phyloP scores from a whole-genome alignment of 1,140 invertebrate genomes.

The Tetramorium parvispinum region DNA sequence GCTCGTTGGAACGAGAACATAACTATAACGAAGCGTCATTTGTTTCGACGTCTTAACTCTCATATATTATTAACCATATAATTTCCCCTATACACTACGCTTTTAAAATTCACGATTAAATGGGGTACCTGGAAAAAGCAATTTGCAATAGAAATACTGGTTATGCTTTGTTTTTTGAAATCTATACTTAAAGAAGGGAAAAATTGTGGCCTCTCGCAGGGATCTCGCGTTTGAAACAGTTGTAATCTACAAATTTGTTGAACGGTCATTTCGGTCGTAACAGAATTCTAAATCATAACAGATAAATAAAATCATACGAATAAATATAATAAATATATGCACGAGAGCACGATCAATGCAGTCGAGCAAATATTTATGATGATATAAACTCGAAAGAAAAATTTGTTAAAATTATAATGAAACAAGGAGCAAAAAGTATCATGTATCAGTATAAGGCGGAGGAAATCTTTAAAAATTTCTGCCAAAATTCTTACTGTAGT shows the following conservation, averaged over 20 bases:
- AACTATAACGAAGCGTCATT: neutral
- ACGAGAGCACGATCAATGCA: neutral
- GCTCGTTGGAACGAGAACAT: constrained; percentile 29
- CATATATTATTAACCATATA: constrained; percentile 25
- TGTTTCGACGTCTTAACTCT: neutral
- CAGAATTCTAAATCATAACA: constrained; percentile 9
- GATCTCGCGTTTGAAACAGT: neutral
- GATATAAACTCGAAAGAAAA: neutral
- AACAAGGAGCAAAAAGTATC: neutral
- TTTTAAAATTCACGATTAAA: constrained; percentile 8
- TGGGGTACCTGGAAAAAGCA: neutral
- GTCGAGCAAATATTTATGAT: neutral
- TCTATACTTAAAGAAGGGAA: neutral
- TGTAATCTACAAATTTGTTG: neutral
- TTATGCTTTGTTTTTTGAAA: neutral
- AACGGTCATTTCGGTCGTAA: neutral
- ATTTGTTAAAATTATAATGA: neutral
- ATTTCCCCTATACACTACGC: constrained; percentile 39
- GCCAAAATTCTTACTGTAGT: no score
- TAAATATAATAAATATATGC: neutral
- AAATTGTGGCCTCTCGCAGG: constrained; percentile 20
- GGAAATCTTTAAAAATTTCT: neutral
- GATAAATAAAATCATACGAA: neutral
- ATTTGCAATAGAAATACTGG: neutral
- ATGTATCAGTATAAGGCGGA: neutral